Percentiles rank a stretch among this genome's conserved stretches.
phyloP scores from a whole-genome alignment of 1,140 invertebrate genomes.

The Monomorium pharaonis region DNA sequence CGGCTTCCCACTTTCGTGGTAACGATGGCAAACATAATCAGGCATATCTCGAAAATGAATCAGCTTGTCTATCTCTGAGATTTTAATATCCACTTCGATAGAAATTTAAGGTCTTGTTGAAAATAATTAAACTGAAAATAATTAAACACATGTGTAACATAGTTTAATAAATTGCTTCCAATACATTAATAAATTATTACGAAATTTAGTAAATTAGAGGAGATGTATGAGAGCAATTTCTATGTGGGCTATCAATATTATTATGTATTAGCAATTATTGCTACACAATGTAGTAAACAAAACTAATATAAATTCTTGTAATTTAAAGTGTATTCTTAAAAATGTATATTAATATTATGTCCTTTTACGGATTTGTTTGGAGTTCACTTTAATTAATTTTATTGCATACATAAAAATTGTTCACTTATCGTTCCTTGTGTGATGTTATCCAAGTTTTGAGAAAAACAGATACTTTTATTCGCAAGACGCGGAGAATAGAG shows the following conservation, averaged over 20 bases:
- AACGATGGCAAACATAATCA: slow-evolving; percentile 60
- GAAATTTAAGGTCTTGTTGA: background rate
- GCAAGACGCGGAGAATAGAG: background rate
- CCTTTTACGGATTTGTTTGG: background rate
- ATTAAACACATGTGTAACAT: background rate
- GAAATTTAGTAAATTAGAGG: too few species aligned
- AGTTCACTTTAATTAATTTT: background rate
- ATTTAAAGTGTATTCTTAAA: background rate
- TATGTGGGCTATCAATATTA: background rate
- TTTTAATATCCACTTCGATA: slow-evolving; percentile 16
- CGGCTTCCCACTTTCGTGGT: slow-evolving; percentile 28
- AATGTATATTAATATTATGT: background rate
- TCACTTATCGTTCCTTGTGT: background rate
- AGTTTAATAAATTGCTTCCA: too few species aligned
- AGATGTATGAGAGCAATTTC: background rate
- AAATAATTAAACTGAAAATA: background rate
- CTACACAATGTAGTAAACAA: too few species aligned
- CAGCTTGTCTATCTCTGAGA: slow-evolving; percentile 43
- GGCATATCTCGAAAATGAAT: slow-evolving; percentile 61
- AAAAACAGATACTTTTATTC: background rate
- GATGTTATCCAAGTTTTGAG: background rate
- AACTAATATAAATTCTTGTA: background rate
- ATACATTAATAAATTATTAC: too few species aligned
- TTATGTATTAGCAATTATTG: background rate
- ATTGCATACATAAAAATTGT: background rate